Conservation (phyloP, 2,113 vertebrate genomes). For the Odocoileus virginianus region DNA sequence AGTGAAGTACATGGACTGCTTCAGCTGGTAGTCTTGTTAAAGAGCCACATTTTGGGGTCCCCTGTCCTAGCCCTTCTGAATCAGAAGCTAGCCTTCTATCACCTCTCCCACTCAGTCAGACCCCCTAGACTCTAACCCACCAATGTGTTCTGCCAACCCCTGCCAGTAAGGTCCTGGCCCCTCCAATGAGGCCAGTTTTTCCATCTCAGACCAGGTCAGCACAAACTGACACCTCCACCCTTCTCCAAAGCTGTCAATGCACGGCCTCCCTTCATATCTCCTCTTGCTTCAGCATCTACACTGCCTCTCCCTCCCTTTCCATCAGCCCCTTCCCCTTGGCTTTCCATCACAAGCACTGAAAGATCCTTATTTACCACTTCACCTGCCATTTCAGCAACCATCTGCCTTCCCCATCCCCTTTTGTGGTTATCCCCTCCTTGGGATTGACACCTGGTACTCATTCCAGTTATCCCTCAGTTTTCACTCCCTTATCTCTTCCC, state of each 20-base stretch:
- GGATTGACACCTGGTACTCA: background rate
- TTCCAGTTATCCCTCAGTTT: background rate
- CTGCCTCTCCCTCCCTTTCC: background rate
- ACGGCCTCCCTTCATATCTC: accelerated
- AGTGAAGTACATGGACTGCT: background rate
- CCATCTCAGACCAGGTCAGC: background rate
- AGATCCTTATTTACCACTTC: too few relatives aligned
- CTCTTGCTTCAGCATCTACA: background rate
- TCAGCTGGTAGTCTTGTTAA: background rate
- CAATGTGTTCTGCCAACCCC: accelerated
- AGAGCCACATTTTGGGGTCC: background rate
- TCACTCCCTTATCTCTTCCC: background rate
- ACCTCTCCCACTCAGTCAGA: background rate
- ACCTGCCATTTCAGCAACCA: background rate
- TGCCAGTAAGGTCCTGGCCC: background rate
- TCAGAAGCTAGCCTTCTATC: background rate
- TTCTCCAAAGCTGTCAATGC: accelerated
- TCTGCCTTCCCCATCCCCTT: background rate
- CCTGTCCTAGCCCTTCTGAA: background rate
- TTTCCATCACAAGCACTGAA: background rate
- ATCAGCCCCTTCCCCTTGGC: background rate
- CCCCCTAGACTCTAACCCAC: background rate
- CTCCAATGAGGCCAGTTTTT: background rate
- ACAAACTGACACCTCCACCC: too few relatives aligned
- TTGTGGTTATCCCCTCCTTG: accelerated